Percentiles rank a stretch among this genome's conserved stretches.
phyloP scores from a whole-genome alignment of 30 jellyfish, hydroid and myxozoan genomes.

The Chironex yamaguchii region DNA sequence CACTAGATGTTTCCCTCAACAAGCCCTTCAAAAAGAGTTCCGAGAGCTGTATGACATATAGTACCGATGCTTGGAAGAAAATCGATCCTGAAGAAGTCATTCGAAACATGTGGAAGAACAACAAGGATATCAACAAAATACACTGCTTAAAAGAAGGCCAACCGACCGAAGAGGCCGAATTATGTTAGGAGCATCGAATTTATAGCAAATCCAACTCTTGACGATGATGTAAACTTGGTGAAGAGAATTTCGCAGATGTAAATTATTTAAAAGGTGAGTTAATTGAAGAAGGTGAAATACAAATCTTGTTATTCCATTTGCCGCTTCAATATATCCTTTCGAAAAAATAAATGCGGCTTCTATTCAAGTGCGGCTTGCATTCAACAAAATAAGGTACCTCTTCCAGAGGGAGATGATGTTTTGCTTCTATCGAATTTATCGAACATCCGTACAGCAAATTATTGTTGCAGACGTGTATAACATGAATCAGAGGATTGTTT shows the following conservation, averaged over 20 bases:
- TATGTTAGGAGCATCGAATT: background rate
- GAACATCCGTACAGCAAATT: no score
- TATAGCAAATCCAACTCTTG: conserved; percentile 3
- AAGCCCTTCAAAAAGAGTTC: conserved; percentile 19
- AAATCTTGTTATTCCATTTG: background rate
- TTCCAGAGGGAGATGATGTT: no score
- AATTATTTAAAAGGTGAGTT: background rate
- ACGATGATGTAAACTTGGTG: no score
- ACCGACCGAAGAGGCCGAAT: conserved; percentile 73
- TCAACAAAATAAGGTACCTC: conserved; percentile 3
- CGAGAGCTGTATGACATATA: conserved; percentile 33
- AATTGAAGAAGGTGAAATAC: background rate
- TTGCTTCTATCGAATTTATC: no score
- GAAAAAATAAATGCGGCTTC: conserved; percentile 40
- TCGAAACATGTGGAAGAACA: conserved; percentile 56
- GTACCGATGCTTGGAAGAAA: conserved; percentile 63
- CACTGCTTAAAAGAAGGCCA: conserved; percentile 68
- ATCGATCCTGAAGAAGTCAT: conserved; percentile 37
- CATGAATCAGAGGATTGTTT: no score
- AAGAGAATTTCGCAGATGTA: no score
- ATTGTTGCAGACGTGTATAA: no score
- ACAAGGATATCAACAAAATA: conserved; percentile 57
- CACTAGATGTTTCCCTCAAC: conserved; percentile 1
- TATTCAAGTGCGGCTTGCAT: conserved; percentile 37
- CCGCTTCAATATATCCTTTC: background rate